Evolutionary conservation across 2,888 invertebrate genomes (phyloP), one percentile per base, ranked within the genome.

Genomic region (Diabrotica balteata): DNA sequence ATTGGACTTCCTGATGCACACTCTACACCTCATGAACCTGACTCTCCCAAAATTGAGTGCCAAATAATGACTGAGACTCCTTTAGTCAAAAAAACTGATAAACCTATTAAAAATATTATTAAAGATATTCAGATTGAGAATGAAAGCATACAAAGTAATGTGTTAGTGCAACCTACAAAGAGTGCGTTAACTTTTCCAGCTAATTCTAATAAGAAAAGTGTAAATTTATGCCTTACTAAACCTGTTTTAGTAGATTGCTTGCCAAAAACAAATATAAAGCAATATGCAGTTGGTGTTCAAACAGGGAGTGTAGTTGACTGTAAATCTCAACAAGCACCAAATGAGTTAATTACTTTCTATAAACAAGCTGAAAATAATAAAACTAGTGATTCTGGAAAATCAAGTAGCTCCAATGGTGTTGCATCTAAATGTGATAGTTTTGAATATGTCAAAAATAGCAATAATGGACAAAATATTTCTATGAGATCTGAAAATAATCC

Each of bases 391-490:
- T 11, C 44, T 9, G 11, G 22, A 6, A 75, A 73, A 32, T 73
- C 76, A 68, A 76, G 76, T 9, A 67, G 68, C 57, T 71, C 74
- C 8, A 72, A 70, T 32, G 52, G 55, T n/a, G 50, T 75, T 43
- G 71, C 59, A 7, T 80, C 80, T 71, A 87, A 88, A 77, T 89
- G 89, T 46, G 89, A 90, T 76, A 91, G 91, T 78, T 91, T 91
- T 82, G 90, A 91, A 80, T 91, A 59, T 45, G 47, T 62, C 9
- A 53, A 69, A 55, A 57, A 59, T 9, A 59, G 62, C 46, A 59
- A 45, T 42, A 50, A 59, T 44, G 22, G 42, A 22, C 51, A 59
- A 42, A 22, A 54, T 54, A 10, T 45, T 11, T 42, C 9, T 32
- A 10, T 49, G 42, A 47, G 44, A 52, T 66, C 11, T 10, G 17